These are phyloP conservation scores for Schizothorax lantsangensis DNA, from an alignment of 2,797 vertebrate species.

Conservation along the genomic window DNA sequence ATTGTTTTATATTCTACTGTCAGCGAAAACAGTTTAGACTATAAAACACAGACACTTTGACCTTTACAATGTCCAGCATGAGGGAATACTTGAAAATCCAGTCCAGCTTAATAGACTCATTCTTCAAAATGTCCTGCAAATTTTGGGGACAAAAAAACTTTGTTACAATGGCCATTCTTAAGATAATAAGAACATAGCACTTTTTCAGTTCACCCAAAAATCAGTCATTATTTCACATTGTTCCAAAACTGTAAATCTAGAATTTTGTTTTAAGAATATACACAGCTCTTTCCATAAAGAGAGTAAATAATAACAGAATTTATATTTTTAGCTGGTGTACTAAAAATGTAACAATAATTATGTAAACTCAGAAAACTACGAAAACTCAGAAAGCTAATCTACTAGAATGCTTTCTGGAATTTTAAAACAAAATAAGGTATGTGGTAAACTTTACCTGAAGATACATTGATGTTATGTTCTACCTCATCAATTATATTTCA, in stretches of 20 bases:
- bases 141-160: not conserved
- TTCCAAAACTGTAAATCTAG: not conserved
- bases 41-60: conserved; percentile 38
- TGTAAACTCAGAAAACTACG: too few relatives aligned
- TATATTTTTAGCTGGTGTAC: too few relatives aligned
- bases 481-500: not conserved
- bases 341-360: not conserved
- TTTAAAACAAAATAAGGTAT: not conserved
- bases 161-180: not conserved
- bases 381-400: too few relatives aligned
- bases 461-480: not conserved
- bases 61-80: conserved; percentile 67
- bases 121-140: conserved; percentile 67
- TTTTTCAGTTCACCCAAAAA: not conserved
- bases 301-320: not conserved
- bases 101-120: conserved; percentile 66
- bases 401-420: not conserved
- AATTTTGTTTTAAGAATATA: not conserved
- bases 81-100: conserved; percentile 67
- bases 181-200: not conserved
- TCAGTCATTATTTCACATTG: not conserved
- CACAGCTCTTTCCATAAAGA: not conserved
- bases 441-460: not conserved
- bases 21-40: not conserved
- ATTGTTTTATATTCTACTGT: conserved; percentile 3